Base-by-base conservation (phyloP, 2,113 vertebrate genomes). In the Conger conger region DNA sequence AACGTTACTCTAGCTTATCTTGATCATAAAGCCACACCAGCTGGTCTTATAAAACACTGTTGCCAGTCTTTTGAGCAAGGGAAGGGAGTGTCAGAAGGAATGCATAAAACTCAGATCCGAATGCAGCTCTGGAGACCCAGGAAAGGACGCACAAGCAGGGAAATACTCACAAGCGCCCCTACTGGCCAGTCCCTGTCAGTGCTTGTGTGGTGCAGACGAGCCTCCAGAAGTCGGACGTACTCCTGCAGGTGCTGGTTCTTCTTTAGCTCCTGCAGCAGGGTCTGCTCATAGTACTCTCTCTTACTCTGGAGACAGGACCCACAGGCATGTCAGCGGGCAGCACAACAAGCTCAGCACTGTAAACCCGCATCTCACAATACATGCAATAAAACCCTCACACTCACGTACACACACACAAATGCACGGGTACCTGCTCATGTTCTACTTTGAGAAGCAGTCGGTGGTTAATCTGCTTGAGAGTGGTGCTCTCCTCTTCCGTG, bases 191-290 rank as follows among this genome's bases (percentile, higher is more conserved):
- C 88, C 82, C 89, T 90, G 53, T 36, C 42, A 20, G 35, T 91
- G 86, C 88, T 84, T 11, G 84, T 85, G 30, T 88, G 89, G 50
- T 92, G 91, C 60, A 91, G 82, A 35, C 89, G 90, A 81, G 23
- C 91, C 88, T 96, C 95, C 63, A 96, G 81, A 33, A 93, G 79
- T 17, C 92, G 89, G 86, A 95, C 86, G n/a, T 95, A 94, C 36
- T 95, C 94, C 82, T 95, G 95, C 37, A 96, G 91, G 45, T 96
- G 94, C 87, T 96, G 94, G 87, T 95, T 96, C 91, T 93, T 95
- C 91, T 94, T 96, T 79, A 95, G 89, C 86, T 96, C 95, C 83
- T 94, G 93, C 89, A 95, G 94, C 85, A 96, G 85, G 0, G 91
- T 89, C 77, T 94, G 94, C 85, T 96, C 95, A 80, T 95, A 96